Evolutionary conservation across 92 coral and sea anemone genomes (phyloP), one percentile per base, ranked within the genome.

Genomic region (Epizoanthus illoricatus): DNA sequence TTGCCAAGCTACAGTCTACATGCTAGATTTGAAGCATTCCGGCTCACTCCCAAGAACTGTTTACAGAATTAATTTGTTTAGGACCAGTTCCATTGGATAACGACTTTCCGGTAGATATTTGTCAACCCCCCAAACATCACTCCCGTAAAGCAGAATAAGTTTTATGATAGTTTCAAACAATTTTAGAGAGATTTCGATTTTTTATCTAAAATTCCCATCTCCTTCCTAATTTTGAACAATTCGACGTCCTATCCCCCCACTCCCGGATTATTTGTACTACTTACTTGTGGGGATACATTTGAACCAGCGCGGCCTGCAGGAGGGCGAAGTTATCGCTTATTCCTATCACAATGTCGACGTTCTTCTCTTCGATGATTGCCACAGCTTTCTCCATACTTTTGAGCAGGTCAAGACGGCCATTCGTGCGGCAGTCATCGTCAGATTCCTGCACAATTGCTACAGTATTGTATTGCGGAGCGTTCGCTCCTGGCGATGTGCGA

Each of bases 281-380:
- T 76, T 56, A 76, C 81, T 41, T 76, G 70, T 76, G 6, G 0
- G 81, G 81, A n/a, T 76, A 76, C 81, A 76, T 61, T 21, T 76
- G 58, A 16, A 76, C 81, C 33, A 76, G 70, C 20, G 81, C 70
- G 5, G 81, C 69, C 15, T 76, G 81, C 4, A 76, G 81, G 0
- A 76, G 69, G 81, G 81, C 65, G 58, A 76, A 76, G 70, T 76
- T 76, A 60, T 76, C 81, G 4, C 81, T 76, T n/a, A 76, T 61
- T 33, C 81, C 81, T 60, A 76, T 76, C 57, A 76, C 70, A 76
- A 76, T 61, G n/a, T 76, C 81, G 16, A 76, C 59, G 21, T 76
- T 76, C 17, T 76, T 41, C 33, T 76, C 81, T 23, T 76, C 81
- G 13, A 76, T 76, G 23, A 76, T 61, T 28, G 21, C 47, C 45